phyloP scores from a whole-genome alignment of 2,113 vertebrate genomes.

The Saguinus midas region DNA sequence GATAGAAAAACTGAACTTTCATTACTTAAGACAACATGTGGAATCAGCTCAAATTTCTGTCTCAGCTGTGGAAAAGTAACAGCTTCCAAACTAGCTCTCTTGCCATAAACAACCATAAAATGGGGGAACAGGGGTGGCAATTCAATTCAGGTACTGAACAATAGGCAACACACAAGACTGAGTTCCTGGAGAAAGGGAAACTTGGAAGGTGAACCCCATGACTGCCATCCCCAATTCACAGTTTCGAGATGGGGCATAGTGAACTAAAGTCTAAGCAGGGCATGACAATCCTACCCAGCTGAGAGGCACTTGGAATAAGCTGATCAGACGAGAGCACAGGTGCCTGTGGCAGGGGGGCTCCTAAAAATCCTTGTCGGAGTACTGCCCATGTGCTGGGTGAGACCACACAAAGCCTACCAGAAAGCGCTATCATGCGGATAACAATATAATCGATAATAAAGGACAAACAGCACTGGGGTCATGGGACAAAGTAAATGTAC shows the following conservation, averaged over 20 bases:
- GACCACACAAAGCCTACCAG: neutral
- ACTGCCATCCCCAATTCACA: accelerated
- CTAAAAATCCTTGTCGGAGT: too few relatives aligned
- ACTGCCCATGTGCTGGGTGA: accelerated
- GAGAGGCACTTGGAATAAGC: neutral
- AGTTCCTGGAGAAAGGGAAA: neutral
- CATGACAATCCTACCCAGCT: accelerated
- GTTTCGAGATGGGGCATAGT: neutral
- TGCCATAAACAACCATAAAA: neutral
- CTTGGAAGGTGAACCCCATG: neutral
- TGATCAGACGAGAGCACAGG: neutral
- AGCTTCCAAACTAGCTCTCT: neutral
- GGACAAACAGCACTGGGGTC: neutral
- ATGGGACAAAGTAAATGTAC: neutral
- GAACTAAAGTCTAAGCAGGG: neutral
- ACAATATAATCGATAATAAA: neutral
- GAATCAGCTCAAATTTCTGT: neutral
- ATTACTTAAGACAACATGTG: neutral
- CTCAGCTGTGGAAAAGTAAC: neutral
- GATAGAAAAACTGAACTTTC: neutral
- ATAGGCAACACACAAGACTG: neutral
- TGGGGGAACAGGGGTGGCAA: neutral
- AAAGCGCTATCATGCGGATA: neutral
- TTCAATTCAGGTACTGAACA: neutral
- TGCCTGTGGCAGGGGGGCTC: accelerated